Percentiles rank a stretch among this genome's conserved stretches.
These are phyloP conservation scores for Chaenogobius annularis DNA, from an alignment of 2,113 vertebrate species.

Conservation along the genomic window DNA sequence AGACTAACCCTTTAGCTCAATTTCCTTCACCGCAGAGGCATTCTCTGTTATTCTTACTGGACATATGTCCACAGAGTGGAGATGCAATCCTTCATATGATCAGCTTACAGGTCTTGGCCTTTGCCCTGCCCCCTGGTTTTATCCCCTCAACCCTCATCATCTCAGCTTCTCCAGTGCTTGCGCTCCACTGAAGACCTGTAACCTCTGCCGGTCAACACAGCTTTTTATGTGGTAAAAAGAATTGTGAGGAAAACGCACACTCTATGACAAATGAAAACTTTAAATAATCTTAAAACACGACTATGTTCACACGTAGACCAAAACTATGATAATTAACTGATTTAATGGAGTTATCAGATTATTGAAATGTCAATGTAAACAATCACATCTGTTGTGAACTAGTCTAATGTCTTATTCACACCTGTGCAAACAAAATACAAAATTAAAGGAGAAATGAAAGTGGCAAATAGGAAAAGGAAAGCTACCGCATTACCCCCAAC, in stretches of 20 bases:
- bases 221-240: neutral
- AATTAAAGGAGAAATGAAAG: too few species aligned
- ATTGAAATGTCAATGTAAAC: too few species aligned
- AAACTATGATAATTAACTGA: too few species aligned
- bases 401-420: too few species aligned
- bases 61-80: neutral
- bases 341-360: too few species aligned
- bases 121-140: neutral
- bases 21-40: neutral
- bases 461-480: too few species aligned
- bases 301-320: too few species aligned
- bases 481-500: too few species aligned
- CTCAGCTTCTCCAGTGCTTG: neutral
- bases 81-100: neutral
- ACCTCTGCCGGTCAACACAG: neutral
- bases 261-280: neutral
- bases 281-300: too few species aligned
- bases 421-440: too few species aligned
- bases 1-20: neutral
- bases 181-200: neutral
- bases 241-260: neutral
- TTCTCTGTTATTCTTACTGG: neutral
- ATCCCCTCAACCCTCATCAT: slow-evolving; percentile 21
- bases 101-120: neutral
- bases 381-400: too few species aligned